phyloP scores from a whole-genome alignment of 2,888 invertebrate genomes.

The Argyresthia goedartella region DNA sequence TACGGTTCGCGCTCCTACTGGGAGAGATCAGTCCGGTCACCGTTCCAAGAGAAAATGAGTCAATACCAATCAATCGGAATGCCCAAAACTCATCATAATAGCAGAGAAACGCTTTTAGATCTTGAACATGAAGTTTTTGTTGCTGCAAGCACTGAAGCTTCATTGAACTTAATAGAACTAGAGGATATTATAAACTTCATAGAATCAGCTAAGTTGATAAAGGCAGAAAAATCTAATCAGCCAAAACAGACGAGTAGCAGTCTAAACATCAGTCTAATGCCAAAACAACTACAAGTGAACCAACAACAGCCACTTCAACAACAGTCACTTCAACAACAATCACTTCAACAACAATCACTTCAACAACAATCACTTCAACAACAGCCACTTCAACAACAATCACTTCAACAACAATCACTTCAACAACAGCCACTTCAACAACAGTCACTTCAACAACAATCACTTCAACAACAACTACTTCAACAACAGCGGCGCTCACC shows the following conservation, averaged over 20 bases:
- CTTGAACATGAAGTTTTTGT: slow-evolving; percentile 47
- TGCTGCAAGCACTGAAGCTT: slow-evolving; percentile 27
- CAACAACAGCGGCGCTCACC: too few species aligned
- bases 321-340: too few species aligned
- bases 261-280: slow-evolving; percentile 37
- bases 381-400: too few species aligned
- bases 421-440: too few species aligned
- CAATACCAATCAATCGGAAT: background rate
- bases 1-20: slow-evolving; percentile 39
- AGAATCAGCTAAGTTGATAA: background rate
- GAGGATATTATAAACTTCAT: slow-evolving; percentile 39
- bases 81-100: slow-evolving; percentile 21
- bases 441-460: too few species aligned
- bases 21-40: slow-evolving; percentile 54
- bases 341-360: too few species aligned
- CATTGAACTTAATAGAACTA: slow-evolving; percentile 38
- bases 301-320: too few species aligned
- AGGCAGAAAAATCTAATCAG: slow-evolving; percentile 5
- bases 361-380: too few species aligned
- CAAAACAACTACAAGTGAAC: slow-evolving; percentile 11
- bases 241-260: slow-evolving; percentile 18
- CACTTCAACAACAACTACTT: too few species aligned
- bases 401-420: too few species aligned
- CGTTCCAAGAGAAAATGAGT: slow-evolving; percentile 20
- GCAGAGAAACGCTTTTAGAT: slow-evolving; percentile 39